phyloP scores from a whole-genome alignment of 2,113 vertebrate species.

The Nettapus auritus region DNA sequence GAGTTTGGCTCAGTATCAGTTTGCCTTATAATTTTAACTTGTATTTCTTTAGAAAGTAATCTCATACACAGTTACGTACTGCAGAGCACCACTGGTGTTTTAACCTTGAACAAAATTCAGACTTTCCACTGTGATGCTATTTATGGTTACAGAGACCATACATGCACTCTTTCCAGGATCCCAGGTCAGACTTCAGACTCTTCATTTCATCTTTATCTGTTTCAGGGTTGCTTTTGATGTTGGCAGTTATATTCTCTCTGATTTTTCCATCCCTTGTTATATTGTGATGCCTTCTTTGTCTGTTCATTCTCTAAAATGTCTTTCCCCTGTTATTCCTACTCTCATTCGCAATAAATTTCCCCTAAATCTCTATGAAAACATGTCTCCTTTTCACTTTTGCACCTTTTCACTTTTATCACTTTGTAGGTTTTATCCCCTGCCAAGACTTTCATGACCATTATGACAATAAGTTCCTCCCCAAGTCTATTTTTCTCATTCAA shows the following conservation, averaged over 20 bases:
- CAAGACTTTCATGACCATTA: background rate
- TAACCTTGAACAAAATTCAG: background rate
- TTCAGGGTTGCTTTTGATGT: background rate
- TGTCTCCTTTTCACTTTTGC: background rate
- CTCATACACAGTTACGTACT: fast-evolving
- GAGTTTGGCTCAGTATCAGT: background rate
- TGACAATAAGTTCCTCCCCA: fast-evolving
- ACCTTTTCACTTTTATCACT: background rate
- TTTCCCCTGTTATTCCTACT: background rate
- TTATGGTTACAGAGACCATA: background rate
- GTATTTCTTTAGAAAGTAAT: background rate
- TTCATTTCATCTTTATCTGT: background rate
- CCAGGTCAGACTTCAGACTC: background rate
- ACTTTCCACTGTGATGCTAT: fast-evolving
- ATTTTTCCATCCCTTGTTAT: background rate
- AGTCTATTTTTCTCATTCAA: background rate
- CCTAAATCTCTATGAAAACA: background rate
- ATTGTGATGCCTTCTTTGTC: background rate
- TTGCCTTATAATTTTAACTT: background rate
- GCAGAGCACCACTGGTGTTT: background rate
- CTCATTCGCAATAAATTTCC: background rate
- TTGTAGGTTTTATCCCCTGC: background rate
- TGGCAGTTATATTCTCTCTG: background rate
- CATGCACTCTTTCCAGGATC: background rate
- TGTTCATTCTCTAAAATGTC: background rate